These are phyloP conservation scores for Stictonetta naevosa DNA, from an alignment of 2,113 vertebrate species.

Conservation along the genomic window DNA sequence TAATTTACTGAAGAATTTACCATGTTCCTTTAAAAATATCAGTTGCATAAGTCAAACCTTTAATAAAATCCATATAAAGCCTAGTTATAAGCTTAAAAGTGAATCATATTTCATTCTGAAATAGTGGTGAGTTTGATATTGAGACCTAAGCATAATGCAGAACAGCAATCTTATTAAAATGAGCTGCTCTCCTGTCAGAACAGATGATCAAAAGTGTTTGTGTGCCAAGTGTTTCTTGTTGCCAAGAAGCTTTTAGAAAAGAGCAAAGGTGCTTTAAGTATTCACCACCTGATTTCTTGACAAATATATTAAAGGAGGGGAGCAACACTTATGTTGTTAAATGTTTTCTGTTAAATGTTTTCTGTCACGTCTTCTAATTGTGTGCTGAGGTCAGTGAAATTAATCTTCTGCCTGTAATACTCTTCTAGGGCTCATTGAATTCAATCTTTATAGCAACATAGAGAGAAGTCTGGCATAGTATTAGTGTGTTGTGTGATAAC, in stretches of 20 bases:
- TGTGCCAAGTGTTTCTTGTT: not conserved
- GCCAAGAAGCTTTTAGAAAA: not conserved
- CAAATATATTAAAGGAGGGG: not conserved
- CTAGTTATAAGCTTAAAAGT: not conserved
- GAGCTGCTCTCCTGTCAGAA: not conserved
- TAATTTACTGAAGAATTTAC: not conserved
- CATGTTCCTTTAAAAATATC: not conserved
- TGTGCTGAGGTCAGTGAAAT: not conserved
- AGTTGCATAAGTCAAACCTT: not conserved
- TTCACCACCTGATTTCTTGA: not conserved
- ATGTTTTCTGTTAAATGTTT: not conserved
- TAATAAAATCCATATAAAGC: not conserved
- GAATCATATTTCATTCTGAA: not conserved
- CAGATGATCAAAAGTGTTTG: not conserved
- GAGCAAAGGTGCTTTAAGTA: not conserved
- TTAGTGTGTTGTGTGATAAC: not conserved
- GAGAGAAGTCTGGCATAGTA: not conserved
- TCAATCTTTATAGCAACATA: not conserved
- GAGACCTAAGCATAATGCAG: not conserved
- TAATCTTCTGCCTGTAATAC: not conserved
- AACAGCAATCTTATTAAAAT: not conserved
- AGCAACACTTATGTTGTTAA: not conserved
- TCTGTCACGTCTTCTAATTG: not conserved
- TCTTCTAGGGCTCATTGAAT: not conserved
- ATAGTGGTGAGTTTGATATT: not conserved